Percentiles rank a stretch among this genome's conserved stretches.
Conservation (phyloP, 2,113 vertebrate genomes). For the Heliornis fulica region DNA sequence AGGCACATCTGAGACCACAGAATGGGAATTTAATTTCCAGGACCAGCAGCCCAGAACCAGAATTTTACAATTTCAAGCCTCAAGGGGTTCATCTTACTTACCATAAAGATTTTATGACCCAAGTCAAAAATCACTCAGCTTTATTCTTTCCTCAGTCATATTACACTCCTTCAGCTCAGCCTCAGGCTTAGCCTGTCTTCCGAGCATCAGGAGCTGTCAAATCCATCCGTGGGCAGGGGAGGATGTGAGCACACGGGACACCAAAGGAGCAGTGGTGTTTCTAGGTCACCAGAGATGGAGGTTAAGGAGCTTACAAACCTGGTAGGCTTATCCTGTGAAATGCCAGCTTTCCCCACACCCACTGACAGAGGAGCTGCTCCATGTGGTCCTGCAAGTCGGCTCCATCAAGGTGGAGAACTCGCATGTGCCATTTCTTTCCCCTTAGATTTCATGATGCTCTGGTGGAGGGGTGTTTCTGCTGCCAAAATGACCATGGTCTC, state of each 20-base stretch:
- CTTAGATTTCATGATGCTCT: accelerated
- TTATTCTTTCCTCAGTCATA: neutral
- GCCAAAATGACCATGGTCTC: neutral
- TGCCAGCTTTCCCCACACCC: neutral
- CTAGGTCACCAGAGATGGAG: neutral
- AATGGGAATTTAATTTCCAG: neutral
- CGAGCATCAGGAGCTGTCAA: conserved; percentile 1
- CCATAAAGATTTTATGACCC: conserved; percentile 43
- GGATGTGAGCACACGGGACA: neutral
- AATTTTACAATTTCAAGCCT: neutral
- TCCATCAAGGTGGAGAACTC: neutral
- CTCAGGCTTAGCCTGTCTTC: neutral
- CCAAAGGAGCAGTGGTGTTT: neutral
- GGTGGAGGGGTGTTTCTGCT: neutral
- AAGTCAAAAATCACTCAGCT: neutral
- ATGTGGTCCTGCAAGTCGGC: accelerated
- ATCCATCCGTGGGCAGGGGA: neutral
- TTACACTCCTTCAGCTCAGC: neutral
- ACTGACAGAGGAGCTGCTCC: neutral
- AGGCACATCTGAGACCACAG: neutral
- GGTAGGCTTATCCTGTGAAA: neutral
- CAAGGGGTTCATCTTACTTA: neutral
- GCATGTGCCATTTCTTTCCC: accelerated
- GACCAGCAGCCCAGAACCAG: neutral
- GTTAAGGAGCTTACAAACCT: neutral